Conservation (phyloP, 2,797 vertebrate genomes). For the Acridotheres tristis region DNA sequence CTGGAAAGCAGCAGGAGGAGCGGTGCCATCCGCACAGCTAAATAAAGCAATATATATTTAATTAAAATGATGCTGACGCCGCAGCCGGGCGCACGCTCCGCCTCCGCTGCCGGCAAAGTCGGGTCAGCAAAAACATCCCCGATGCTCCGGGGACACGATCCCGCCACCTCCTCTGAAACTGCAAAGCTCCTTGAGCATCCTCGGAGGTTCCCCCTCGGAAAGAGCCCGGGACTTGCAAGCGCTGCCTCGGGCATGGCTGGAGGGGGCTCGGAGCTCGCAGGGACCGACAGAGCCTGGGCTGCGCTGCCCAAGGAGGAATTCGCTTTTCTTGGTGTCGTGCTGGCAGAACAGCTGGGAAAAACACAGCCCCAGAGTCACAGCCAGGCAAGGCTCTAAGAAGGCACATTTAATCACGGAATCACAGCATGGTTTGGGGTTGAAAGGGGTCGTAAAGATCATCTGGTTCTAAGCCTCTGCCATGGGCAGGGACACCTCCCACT, state of each 20-base stretch:
- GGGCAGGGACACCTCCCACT: not conserved
- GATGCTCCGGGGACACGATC: not conserved
- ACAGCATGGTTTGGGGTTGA: not conserved
- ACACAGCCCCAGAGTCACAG: not conserved
- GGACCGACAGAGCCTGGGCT: not conserved
- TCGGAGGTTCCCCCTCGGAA: not conserved
- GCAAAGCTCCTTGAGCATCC: not conserved
- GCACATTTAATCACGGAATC: not conserved
- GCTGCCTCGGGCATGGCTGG: not conserved
- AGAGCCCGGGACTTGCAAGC: not conserved
- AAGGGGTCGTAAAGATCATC: not conserved
- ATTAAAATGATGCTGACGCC: constrained; percentile 49
- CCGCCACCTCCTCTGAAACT: not conserved
- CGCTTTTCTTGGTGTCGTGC: not conserved
- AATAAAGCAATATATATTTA: not conserved
- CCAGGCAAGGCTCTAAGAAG: not conserved
- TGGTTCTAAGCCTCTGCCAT: not conserved
- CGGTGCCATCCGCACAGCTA: not conserved
- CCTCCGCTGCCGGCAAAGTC: not conserved
- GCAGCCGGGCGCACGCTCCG: not conserved
- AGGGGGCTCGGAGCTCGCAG: not conserved
- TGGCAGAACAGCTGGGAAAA: not conserved
- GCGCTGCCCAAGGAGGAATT: not conserved
- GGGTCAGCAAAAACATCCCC: not conserved
- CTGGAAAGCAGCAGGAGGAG: not conserved